These are phyloP conservation scores for Gavialis gangeticus DNA, from an alignment of 2,113 vertebrate genomes.

Conservation along the genomic window DNA sequence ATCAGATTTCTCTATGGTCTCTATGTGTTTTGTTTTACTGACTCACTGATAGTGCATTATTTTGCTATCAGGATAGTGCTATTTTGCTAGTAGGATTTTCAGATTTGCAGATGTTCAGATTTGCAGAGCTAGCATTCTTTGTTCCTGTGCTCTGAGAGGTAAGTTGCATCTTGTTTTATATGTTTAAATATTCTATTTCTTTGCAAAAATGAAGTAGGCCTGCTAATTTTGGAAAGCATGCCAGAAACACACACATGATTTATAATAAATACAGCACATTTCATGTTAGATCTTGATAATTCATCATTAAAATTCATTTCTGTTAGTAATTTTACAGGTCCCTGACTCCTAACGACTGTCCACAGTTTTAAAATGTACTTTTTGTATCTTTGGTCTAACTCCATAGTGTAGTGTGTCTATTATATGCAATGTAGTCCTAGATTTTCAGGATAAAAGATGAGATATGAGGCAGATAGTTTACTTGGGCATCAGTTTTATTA, in stretches of 20 bases:
- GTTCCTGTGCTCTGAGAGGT: neutral
- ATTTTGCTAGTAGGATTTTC: neutral
- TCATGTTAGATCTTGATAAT: neutral
- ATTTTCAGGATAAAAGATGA: neutral
- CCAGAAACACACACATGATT: neutral
- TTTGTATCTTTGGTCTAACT: neutral
- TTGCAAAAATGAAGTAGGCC: neutral
- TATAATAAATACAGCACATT: neutral
- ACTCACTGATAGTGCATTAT: no score
- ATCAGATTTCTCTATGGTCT: neutral
- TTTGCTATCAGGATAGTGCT: no score
- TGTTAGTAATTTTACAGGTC: neutral
- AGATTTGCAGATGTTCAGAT: neutral
- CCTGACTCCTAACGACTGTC: neutral
- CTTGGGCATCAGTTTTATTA: neutral
- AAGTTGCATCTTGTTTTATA: neutral
- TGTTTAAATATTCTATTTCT: neutral
- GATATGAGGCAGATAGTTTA: neutral
- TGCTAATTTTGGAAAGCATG: accelerated
- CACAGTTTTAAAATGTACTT: neutral
- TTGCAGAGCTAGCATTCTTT: neutral
- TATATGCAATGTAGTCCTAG: accelerated
- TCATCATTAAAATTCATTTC: neutral
- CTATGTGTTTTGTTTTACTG: no score
- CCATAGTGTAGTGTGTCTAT: neutral